Evolutionary conservation across 2,888 invertebrate species (phyloP).

Genomic region (Trachelus troglodyta): DNA sequence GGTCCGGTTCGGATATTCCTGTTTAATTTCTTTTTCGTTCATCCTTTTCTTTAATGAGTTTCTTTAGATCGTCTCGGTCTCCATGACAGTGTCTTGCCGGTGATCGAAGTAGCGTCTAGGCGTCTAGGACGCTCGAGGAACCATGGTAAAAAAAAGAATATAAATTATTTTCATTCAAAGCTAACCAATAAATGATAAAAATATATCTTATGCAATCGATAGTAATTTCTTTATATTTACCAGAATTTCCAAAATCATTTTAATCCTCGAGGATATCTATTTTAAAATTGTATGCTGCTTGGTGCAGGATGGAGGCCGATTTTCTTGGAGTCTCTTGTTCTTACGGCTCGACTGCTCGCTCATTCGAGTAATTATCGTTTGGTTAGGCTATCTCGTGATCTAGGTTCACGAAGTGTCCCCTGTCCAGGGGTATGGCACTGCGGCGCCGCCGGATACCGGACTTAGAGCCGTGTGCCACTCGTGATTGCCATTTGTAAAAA

Average conservation of each 20-base stretch:
- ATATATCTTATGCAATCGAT: background rate
- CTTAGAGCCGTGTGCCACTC: constrained; percentile 33
- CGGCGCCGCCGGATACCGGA: constrained; percentile 22
- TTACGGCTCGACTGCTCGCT: background rate
- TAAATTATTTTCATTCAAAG: background rate
- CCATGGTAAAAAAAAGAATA: background rate
- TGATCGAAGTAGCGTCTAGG: background rate
- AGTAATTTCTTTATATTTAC: background rate
- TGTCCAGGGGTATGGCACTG: background rate
- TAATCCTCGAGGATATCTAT: background rate
- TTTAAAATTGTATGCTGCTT: background rate
- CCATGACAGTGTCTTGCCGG: background rate
- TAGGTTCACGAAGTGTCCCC: background rate
- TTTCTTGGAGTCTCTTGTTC: background rate
- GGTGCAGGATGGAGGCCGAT: background rate
- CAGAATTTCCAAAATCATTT: background rate
- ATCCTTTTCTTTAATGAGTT: background rate
- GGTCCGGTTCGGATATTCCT: constrained; percentile 7
- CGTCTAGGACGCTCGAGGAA: background rate
- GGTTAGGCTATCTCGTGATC: background rate
- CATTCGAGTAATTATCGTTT: background rate
- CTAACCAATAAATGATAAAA: too few relatives aligned
- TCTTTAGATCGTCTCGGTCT: background rate
- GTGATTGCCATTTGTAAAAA: constrained; percentile 23
- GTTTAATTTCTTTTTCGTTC: background rate